Evolutionary conservation across 1,140 invertebrate species (phyloP).

Genomic region (Cotesia vestalis): DNA sequence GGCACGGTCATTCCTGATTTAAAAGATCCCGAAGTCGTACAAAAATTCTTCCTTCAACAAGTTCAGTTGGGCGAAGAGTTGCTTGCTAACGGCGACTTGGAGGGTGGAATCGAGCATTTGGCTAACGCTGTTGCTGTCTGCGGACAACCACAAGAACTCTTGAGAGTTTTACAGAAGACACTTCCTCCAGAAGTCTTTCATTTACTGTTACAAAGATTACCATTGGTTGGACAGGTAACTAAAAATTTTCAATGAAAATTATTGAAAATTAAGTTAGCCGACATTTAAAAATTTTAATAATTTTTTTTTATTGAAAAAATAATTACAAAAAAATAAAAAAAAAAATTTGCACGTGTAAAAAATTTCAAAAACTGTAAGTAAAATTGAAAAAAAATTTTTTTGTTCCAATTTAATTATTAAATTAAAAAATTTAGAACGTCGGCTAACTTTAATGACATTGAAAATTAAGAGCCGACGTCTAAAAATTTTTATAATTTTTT

Average conservation of each 20-base stretch:
- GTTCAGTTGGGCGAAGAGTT: slow-evolving; percentile 91
- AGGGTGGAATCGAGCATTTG: slow-evolving; percentile 92
- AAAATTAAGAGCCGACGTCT: no score
- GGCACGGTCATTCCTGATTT: slow-evolving; percentile 80
- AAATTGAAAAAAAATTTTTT: no score
- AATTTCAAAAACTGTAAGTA: no score
- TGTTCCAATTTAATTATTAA: no score
- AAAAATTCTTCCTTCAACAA: slow-evolving; percentile 90
- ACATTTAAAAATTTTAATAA: no score
- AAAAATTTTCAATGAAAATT: neutral
- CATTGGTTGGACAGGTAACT: slow-evolving; percentile 69
- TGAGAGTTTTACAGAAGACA: slow-evolving; percentile 92
- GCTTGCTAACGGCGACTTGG: slow-evolving; percentile 83
- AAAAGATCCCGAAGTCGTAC: slow-evolving; percentile 90
- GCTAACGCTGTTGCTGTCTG: slow-evolving; percentile 95
- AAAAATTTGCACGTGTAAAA: no score
- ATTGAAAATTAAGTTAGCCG: no score
- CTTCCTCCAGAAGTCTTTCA: slow-evolving; percentile 92
- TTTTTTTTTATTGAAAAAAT: no score
- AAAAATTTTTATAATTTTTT: no score
- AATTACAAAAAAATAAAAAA: no score
- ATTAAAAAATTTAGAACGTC: no score
- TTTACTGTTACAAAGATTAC: slow-evolving; percentile 84
- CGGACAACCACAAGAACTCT: slow-evolving; percentile 90
- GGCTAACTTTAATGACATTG: no score